Evolutionary conservation across 2,888 invertebrate genomes (phyloP), one percentile per base, ranked within the genome.

Genomic region (Lasioglossum figueresi): DNA sequence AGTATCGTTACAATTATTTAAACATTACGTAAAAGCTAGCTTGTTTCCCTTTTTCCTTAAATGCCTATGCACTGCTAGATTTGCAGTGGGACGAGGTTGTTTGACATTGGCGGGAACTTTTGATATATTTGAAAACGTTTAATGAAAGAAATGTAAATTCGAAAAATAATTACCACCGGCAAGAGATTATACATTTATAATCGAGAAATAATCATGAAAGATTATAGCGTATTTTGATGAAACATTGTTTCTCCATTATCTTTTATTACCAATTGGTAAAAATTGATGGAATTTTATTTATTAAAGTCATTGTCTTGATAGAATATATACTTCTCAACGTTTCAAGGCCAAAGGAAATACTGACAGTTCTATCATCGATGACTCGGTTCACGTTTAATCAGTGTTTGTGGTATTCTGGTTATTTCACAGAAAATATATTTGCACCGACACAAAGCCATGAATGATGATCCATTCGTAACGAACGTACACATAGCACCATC

Each of bases 391-490:
- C 85, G 87, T 89, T 80, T 70, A 70, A 88, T 89, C 89, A 87
- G 89, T 89, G 82, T 73, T 68, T 82, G 82, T 85, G 84, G 45
- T 78, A 87, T 84, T 83, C 85, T 87, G 83, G 79, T 85, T 74
- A 78, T 85, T 70, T 70, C 70, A 76, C 59, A 84, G 87, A 88
- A 79, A 70, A 66, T 84, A 89, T 76, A 90, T 86, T 84, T 84
- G 83, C 84, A 88, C 87, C 88, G 88, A 83, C 88, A 85, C 83
- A 84, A 89, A 68, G 68, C 80, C 80, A 71, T 78, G 66, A 89
- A 82, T 78, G 74, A 80, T 75, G 78, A 63, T 75, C 80, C 59
- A 83, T 79, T 70, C 40, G 63, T 56, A 76, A 89, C 73, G 19
- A 80, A 88, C 48, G 52, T 80, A 78, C 45, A 76, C 59, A 79